Percentiles rank a stretch among this genome's conserved stretches.
Evolutionary conservation across 2,113 vertebrate species (phyloP).

Genomic region (Dascyllus trimaculatus): DNA sequence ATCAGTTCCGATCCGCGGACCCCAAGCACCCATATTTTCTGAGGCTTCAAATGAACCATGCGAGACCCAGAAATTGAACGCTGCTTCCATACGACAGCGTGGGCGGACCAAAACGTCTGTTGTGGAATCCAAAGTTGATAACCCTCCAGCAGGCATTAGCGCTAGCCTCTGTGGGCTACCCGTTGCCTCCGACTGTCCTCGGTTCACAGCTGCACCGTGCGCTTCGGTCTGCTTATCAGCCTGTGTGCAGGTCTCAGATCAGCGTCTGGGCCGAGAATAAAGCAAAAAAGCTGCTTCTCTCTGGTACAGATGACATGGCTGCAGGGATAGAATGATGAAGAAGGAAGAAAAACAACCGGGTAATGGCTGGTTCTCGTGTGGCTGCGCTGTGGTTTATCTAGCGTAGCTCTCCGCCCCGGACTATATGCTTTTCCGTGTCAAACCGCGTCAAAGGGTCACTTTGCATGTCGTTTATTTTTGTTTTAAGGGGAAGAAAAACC

Average conservation of each 20-base stretch:
- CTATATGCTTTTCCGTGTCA: constrained; percentile 7
- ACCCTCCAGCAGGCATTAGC: constrained; percentile 42
- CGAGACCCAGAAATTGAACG: constrained; percentile 17
- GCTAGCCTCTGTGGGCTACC: constrained; percentile 26
- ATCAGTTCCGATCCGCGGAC: neutral
- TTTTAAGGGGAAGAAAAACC: neutral
- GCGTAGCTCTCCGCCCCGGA: neutral
- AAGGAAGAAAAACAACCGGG: constrained; percentile 12
- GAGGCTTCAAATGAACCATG: constrained; percentile 8
- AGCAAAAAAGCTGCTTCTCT: constrained; percentile 30
- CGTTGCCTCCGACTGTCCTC: constrained; percentile 20
- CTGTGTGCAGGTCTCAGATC: constrained; percentile 48
- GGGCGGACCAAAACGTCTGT: constrained; percentile 35
- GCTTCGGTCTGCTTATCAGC: constrained; percentile 49
- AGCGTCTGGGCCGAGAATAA: constrained; percentile 49
- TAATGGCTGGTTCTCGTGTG: constrained; percentile 11
- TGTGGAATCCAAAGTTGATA: constrained; percentile 37
- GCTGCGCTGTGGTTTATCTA: constrained; percentile 3
- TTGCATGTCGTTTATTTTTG: constrained; percentile 28
- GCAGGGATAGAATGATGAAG: constrained; percentile 6
- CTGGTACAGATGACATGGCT: constrained; percentile 35
- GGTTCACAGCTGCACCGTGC: neutral
- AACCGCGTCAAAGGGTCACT: constrained; percentile 26
- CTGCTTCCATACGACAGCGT: constrained; percentile 10
- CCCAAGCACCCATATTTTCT: neutral